These are phyloP conservation scores for Drosophila auraria DNA, from an alignment of 1,140 invertebrate species.

Conservation along the genomic window DNA sequence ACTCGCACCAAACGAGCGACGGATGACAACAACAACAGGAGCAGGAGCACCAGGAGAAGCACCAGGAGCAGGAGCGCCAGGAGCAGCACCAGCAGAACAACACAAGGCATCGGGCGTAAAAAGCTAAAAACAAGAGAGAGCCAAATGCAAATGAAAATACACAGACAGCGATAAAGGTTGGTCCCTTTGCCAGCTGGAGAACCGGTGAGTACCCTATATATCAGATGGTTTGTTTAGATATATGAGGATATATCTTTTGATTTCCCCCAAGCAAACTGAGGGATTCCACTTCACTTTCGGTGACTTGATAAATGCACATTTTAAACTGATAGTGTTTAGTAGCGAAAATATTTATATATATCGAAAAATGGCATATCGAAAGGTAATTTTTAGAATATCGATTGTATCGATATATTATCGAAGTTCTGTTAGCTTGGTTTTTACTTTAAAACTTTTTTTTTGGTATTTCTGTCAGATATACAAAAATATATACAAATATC, in stretches of 20 bases:
- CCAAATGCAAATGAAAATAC: slow-evolving; percentile 58
- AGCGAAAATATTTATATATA: not conserved
- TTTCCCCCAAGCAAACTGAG: not conserved
- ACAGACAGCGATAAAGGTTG: slow-evolving; percentile 20
- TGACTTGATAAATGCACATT: not conserved
- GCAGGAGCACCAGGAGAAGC: not conserved
- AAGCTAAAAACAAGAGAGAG: slow-evolving; percentile 34
- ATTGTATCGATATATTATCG: not conserved
- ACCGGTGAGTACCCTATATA: not conserved
- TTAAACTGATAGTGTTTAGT: no score
- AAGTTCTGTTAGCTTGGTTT: not conserved
- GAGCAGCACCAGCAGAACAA: not conserved
- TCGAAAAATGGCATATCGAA: not conserved
- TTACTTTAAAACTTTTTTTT: not conserved
- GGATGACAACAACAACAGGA: slow-evolving; percentile 38
- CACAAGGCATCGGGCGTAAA: slow-evolving; percentile 42
- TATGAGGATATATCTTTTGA: not conserved
- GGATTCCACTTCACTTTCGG: not conserved
- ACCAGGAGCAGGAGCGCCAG: not conserved
- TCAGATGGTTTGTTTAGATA: slow-evolving; percentile 1
- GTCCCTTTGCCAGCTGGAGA: slow-evolving; percentile 1
- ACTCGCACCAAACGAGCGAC: slow-evolving; percentile 60
- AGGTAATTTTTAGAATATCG: not conserved
- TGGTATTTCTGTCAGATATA: not conserved
- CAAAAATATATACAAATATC: not conserved